Evolutionary conservation across 92 coral and sea anemone species (phyloP).

Genomic region (Zoanthus solanderi): DNA sequence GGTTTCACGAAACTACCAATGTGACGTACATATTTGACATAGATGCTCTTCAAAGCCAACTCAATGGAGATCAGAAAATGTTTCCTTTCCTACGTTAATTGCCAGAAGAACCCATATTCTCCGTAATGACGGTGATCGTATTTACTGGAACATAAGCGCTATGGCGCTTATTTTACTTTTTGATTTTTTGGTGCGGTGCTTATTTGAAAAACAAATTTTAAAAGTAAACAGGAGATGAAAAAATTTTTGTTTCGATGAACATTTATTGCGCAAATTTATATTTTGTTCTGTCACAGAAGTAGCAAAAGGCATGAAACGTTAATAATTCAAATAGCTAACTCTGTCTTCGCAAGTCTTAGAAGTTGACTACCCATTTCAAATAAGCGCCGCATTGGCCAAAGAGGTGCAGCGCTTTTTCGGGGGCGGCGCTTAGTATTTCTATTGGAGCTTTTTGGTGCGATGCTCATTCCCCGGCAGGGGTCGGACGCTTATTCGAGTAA

Average conservation of each 20-base stretch:
- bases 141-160: background rate
- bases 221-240: conserved; percentile 10
- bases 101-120: background rate
- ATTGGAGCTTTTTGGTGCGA: too few relatives aligned
- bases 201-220: conserved; percentile 20
- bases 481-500: background rate
- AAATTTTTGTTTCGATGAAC: conserved; percentile 15
- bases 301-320: background rate
- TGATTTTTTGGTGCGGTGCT: conserved; percentile 30
- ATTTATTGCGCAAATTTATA: conserved; percentile 9
- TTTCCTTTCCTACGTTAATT: background rate
- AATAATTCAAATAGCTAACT: background rate
- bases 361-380: background rate
- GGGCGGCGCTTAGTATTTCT: background rate
- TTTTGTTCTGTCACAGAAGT: conserved; percentile 22
- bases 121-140: background rate
- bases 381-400: background rate
- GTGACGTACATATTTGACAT: background rate
- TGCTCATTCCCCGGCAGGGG: too few relatives aligned
- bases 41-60: background rate
- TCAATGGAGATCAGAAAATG: background rate
- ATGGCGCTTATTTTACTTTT: background rate
- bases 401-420: background rate
- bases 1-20: background rate
- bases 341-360: background rate